Base-by-base conservation (phyloP, 2,797 vertebrate genomes). In the Clarias laeviceps region DNA sequence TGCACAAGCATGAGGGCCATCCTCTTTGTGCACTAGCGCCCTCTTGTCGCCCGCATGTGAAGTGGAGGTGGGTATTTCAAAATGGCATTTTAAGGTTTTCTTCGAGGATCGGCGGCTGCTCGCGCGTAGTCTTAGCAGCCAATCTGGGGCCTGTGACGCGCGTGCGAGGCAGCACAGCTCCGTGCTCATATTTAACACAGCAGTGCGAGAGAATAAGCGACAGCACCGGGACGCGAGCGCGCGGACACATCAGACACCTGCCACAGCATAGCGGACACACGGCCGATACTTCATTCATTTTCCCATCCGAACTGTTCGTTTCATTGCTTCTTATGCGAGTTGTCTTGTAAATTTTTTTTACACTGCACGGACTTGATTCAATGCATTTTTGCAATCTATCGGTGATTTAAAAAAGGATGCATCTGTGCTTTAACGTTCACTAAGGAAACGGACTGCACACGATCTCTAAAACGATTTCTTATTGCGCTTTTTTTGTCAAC, bases 91-190 rank as follows among this genome's bases (percentile, higher is more conserved):
- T 90, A 87, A 93, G 92, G 93, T 93, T 94, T 80, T 92, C 92
- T 94, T 95, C 93, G 94, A 91, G 94, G 94, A 96, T 93, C 95
- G 93, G 91, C 95, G 93, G 93, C 93, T 93, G 92, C 94, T 78
- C 76, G 56, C 76, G 76, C 76, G 76, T n/a, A 78, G 90, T 88
- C 91, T 88, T 90, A 91, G 62, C 93, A 97, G 96, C 97, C 97
- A 97, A 97, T 97, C 97, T 97, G 95, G 92, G 93, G 91, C 90
- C 95, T 93, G 90, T 98, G 97, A 99, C 97, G 98, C 94, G 93
- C 93, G 57, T 93, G 93, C 88, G 93, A 96, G 96, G 96, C 96
- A 90, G 88, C 90, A 90, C 92, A 89, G 95, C 94, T 89, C 91
- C 92, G 95, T 95, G 95, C 91, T 93, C 95, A 95, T 97, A 97